Base-by-base conservation (phyloP, 1,140 invertebrate genomes). In the Hesperophylax magnus region DNA sequence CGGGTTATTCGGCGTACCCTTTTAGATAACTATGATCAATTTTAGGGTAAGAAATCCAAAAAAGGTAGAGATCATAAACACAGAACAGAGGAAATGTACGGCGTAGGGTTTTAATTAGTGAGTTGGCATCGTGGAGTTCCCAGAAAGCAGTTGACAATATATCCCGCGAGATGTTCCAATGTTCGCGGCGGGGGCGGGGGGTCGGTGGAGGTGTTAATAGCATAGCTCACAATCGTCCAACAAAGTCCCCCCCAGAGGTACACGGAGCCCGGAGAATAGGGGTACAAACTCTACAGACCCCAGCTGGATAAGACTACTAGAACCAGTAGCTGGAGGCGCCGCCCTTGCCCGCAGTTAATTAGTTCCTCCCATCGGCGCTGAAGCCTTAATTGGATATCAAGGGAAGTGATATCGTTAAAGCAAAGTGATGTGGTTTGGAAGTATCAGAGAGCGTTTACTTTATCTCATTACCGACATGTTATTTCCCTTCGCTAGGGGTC, bases 341-440 rank as follows among this genome's bases (percentile, higher is more conserved):
- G 14, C 6, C 63, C 31, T 34, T 15, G 31, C 63, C 63, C 63
- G 11, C 31, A 14, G 20, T 67, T 67, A 67, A 67, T 67, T 67
- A 67, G 63, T 67, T 67, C 63, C 20, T 27, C 17, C 31, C 63
- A 34, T 67, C 58, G 58, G 20, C 14, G 15, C 8, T 24, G 24
- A 61, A 67, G 63, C 63, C 27, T 67, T 67, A 67, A 67, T 67
- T 34, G 27, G 27, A 67, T 67, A 27, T 67, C 63, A 67, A 34
- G 63, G 63, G 63, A 67, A 67, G 63, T 34, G 63, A 67, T 15
- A 67, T 67, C 63, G 34, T 67, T 67, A 39, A 67, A 17, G 63
- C 7, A n/a, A 34, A 67, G 27, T 61, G 58, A 22, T 61, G 63
- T 67, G 63, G 22, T 67, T 14, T 15, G 63, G 14, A 22, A 11